Percentiles rank a stretch among this genome's conserved stretches.
phyloP scores from a whole-genome alignment of 2,888 invertebrate species.

The Lasioglossum figueresi region DNA sequence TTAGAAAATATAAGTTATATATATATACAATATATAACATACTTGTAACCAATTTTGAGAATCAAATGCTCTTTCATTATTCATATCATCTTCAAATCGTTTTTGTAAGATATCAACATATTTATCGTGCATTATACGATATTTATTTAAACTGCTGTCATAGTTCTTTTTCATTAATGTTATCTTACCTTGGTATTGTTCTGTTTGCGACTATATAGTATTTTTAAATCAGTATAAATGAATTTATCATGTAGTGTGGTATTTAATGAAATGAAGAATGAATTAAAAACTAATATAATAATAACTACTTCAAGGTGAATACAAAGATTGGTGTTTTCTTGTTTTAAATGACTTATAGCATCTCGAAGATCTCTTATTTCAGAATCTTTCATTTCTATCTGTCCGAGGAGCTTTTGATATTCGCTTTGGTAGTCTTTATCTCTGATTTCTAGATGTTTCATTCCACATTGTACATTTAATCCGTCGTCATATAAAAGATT shows the following conservation, averaged over 20 bases:
- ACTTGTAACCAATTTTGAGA: conserved; percentile 71
- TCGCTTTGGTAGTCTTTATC: conserved; percentile 45
- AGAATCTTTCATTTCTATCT: conserved; percentile 63
- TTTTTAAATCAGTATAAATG: conserved; percentile 20
- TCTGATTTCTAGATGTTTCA: conserved; percentile 38
- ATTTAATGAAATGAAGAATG: neutral
- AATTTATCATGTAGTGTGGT: neutral
- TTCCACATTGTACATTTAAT: conserved; percentile 17
- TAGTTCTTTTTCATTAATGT: conserved; percentile 72
- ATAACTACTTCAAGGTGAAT: conserved; percentile 55
- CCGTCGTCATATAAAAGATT: conserved; percentile 12
- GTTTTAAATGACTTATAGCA: conserved; percentile 55
- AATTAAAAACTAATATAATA: conserved; percentile 14
- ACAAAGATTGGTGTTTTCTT: conserved; percentile 63
- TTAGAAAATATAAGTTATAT: too few species aligned
- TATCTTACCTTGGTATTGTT: conserved; percentile 60
- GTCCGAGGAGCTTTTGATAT: conserved; percentile 52
- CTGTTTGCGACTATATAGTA: conserved; percentile 41
- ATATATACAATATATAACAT: neutral
- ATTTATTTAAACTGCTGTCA: conserved; percentile 62
- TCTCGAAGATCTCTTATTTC: conserved; percentile 65
- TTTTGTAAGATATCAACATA: conserved; percentile 71
- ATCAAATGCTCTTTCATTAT: conserved; percentile 65
- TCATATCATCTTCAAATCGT: conserved; percentile 69
- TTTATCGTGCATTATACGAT: conserved; percentile 71